phyloP scores from a whole-genome alignment of 2,888 invertebrate genomes.

The Drosophila subsilvestris region DNA sequence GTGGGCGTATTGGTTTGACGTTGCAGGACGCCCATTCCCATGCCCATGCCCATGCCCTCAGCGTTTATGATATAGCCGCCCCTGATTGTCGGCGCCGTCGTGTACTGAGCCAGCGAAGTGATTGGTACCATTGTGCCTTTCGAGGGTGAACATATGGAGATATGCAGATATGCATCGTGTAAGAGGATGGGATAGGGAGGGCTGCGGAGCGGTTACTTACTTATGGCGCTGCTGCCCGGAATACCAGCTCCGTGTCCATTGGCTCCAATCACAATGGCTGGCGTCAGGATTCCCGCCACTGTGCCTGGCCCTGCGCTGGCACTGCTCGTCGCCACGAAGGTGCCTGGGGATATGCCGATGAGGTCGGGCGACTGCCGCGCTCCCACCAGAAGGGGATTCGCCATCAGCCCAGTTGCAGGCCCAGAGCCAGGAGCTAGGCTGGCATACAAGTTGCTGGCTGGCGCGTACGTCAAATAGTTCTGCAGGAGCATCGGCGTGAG shows the following conservation, averaged over 20 bases:
- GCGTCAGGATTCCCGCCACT: constrained; percentile 68
- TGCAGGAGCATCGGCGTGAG: constrained; percentile 44
- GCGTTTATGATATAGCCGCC: constrained; percentile 82
- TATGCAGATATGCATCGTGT: constrained; percentile 3
- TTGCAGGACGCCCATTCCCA: constrained; percentile 74
- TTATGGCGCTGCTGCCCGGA: constrained; percentile 68
- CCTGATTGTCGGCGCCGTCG: constrained; percentile 82
- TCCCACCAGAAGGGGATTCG: constrained; percentile 70
- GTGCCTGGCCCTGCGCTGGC: constrained; percentile 43
- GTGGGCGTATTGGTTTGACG: constrained; percentile 77
- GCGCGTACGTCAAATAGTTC: constrained; percentile 83
- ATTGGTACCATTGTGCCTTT: constrained; percentile 82
- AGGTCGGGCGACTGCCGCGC: constrained; percentile 82
- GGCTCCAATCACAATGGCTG: constrained; percentile 77
- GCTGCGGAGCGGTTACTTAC: constrained; percentile 54
- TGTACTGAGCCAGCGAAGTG: constrained; percentile 82
- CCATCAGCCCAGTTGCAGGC: constrained; percentile 48
- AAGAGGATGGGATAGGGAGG: too few relatives aligned
- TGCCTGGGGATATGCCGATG: constrained; percentile 79
- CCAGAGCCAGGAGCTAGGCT: constrained; percentile 70
- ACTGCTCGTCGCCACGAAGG: constrained; percentile 68
- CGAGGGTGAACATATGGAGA: neutral
- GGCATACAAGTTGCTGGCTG: constrained; percentile 81
- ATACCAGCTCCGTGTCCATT: constrained; percentile 58
- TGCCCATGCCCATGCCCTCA: constrained; percentile 53